Base-by-base conservation (phyloP, 2,113 vertebrate species). In the Anhinga rufa region DNA sequence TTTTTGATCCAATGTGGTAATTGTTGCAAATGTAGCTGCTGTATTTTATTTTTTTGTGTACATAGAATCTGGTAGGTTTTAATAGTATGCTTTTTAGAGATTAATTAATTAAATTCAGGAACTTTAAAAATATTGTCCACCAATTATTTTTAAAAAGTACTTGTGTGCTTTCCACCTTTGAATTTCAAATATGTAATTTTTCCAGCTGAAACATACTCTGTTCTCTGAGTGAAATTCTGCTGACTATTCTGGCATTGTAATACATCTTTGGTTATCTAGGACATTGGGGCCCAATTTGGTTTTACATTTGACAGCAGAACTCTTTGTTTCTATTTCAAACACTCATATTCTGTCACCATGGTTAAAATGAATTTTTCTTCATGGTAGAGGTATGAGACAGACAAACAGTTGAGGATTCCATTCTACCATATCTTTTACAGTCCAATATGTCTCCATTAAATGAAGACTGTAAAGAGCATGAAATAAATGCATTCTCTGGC, bases 71-170 rank as follows among this genome's bases (percentile, higher is more conserved):
- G 57, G 11, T 77, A 88, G 82, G 22, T 75, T 93, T 93, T 90
- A 96, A 95, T 94, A 28, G 3, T 80, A 16, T 42, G 71, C 90
- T 92, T 88, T 96, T 94, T 90, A 85, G 58, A 90, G 90, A 65
- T 76, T 86, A 51, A 94, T 94, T 95, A 95, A 96, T 96, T 65
- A 95, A 88, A 68, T 96, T 96, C 89, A 95, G 90, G 90, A 95
- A 93, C 90, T 94, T 95, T 58, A 96, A 94, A 97, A 96, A 92
- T 96, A 90, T 68, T 86, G 93, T 60, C 76, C 64, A 71, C 46
- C 65, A 88, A 78, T 95, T 96, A 92, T 78, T 93, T 72, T 14
- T 28, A 17, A 32, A 52, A 49, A 7, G 21, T 70, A 79, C 82
- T 88, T 54, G 16, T 62, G 28, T 90, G 76, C 76, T 90, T 78